Base-by-base conservation (phyloP, 2,113 vertebrate species). In the Ctenomys sociabilis region DNA sequence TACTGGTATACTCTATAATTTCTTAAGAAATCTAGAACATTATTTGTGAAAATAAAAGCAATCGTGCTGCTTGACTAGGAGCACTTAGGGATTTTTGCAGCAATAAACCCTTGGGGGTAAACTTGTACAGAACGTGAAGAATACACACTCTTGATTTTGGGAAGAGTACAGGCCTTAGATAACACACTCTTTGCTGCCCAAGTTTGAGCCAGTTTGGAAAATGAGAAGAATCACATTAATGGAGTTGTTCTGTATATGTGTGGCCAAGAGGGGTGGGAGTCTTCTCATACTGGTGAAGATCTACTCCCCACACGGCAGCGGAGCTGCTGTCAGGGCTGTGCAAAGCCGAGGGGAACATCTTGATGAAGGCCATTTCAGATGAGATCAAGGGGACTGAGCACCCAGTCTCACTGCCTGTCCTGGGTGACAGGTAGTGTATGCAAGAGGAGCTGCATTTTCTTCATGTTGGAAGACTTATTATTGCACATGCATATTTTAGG, bases 1-100 rank as follows among this genome's bases (percentile, higher is more conserved):
- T 7, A 66, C 30, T 92, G 32, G 19, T 49, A 72, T 66, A 43
- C 37, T 92, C 45, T 61, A 22, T 84, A 86, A 16, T 85, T 57
- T 43, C 73, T 75, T 82, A 82, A 61, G 26, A 90, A 94, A 72
- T 78, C 73, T 57, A 63, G 40, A 88, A 81, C n/a, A n/a, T 89
- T 81, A 68, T 43, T 90, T 30, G 85, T 83, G 45, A 92, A 57
- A 89, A 77, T 85, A 89, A 70, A 85, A 73, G 81, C 45, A 78
- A 49, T 63, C 52, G 10, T 68, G 17, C 32, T 87, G 35, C 32
- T 89, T 96, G 82, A 80, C 68, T 93, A 66, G 45, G 52, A 95
- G 73, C 26, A 82, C 32, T 32, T 85, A 37, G 30, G 12, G 9
- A 35, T 85, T 85, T 17, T 3, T 28, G 7, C 45, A 70, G 13